Evolutionary conservation across 2,888 invertebrate species (phyloP).

Genomic region (Scrobipalpa costella): DNA sequence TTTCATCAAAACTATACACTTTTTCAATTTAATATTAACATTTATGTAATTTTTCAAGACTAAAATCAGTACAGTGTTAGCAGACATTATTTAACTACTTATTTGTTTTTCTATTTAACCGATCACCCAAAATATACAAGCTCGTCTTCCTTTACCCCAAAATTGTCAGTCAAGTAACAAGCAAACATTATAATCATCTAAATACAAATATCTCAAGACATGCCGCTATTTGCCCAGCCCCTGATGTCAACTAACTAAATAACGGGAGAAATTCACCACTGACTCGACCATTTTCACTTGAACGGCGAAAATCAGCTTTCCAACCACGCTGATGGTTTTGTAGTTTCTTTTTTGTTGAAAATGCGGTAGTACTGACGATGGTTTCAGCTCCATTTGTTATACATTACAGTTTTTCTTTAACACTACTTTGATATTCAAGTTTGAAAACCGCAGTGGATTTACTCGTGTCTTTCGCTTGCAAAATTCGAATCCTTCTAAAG

Average conservation of each 20-base stretch:
- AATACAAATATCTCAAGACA: slow-evolving; percentile 52
- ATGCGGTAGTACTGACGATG: background rate
- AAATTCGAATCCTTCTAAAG: slow-evolving; percentile 3
- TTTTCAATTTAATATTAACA: too few species aligned
- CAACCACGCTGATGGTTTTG: background rate
- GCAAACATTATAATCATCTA: slow-evolving; percentile 52
- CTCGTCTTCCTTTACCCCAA: slow-evolving; percentile 3
- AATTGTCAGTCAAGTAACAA: slow-evolving; percentile 10
- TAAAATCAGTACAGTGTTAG: too few species aligned
- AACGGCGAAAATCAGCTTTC: background rate
- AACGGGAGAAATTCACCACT: slow-evolving; percentile 41
- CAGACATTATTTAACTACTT: background rate
- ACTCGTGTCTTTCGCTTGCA: background rate
- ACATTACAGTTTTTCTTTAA: background rate
- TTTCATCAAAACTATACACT: too few species aligned
- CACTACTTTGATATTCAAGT: too few species aligned
- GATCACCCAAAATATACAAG: background rate
- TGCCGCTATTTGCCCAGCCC: slow-evolving; percentile 64
- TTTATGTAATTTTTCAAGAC: too few species aligned
- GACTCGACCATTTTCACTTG: slow-evolving; percentile 35
- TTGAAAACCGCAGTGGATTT: background rate
- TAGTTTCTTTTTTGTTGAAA: slow-evolving; percentile 1
- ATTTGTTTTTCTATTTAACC: background rate
- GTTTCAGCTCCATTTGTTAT: background rate
- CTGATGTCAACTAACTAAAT: slow-evolving; percentile 71